phyloP scores from a whole-genome alignment of 2,797 vertebrate species.

The Sebastes iracundus region DNA sequence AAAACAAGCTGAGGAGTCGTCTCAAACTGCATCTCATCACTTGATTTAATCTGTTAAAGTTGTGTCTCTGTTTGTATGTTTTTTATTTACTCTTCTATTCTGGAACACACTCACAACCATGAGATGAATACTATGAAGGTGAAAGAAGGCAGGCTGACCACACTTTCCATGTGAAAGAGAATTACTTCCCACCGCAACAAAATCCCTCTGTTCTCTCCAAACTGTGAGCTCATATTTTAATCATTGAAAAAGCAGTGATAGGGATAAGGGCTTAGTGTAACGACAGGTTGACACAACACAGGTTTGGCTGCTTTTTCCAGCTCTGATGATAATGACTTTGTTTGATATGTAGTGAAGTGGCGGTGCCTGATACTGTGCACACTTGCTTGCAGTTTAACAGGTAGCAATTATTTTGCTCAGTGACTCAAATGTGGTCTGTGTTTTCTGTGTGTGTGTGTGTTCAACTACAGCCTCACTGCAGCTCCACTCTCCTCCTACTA shows the following conservation, averaged over 20 bases:
- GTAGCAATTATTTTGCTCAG: constrained; percentile 59
- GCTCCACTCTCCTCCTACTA: constrained; percentile 67
- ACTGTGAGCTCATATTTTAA: constrained; percentile 50
- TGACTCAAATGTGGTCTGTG: constrained; percentile 55
- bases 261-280: constrained; percentile 30
- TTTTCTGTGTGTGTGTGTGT: constrained; percentile 14
- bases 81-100: neutral
- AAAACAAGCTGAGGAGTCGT: neutral
- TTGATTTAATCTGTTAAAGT: constrained; percentile 7
- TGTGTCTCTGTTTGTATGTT: neutral
- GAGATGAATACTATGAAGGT: constrained; percentile 4
- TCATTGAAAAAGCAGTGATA: constrained; percentile 38
- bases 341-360: constrained; percentile 26
- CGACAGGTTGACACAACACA: constrained; percentile 40
- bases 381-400: constrained; percentile 46
- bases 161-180: constrained; percentile 19
- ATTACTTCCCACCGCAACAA: constrained; percentile 9
- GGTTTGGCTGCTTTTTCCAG: neutral
- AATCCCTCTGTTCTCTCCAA: constrained; percentile 4
- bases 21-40: neutral
- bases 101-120: neutral
- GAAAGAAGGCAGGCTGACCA: neutral
- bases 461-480: constrained; percentile 55
- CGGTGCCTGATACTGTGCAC: constrained; percentile 18
- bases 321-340: constrained; percentile 34